A percentile compares a stretch with the other conserved stretches of the same genome.
Conservation (phyloP, 2,797 vertebrate genomes). For the Bryconaethiops microstoma region DNA sequence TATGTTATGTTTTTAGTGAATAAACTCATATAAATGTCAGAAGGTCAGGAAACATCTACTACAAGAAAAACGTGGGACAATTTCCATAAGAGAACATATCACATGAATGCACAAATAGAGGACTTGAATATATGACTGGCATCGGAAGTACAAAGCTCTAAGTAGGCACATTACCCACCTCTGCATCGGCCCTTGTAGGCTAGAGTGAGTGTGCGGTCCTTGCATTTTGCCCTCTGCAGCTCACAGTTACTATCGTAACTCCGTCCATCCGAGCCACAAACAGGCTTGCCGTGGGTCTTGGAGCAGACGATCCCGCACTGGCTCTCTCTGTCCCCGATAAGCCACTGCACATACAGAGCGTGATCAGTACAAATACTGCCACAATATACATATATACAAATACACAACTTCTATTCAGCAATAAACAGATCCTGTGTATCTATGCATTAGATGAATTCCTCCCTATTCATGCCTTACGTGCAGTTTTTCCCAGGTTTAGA, state of each 20-base stretch:
- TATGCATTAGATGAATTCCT: background rate
- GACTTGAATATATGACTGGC: too few species aligned
- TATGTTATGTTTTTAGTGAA: too few species aligned
- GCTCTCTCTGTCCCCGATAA: constrained; percentile 91
- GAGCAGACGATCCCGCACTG: constrained; percentile 89
- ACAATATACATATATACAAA: too few species aligned
- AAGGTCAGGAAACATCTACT: too few species aligned
- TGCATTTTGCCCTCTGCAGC: constrained; percentile 94
- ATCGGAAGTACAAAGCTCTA: too few species aligned
- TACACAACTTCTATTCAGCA: background rate
- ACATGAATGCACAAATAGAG: too few species aligned
- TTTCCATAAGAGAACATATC: too few species aligned
- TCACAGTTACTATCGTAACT: constrained; percentile 94
- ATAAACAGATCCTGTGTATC: background rate
- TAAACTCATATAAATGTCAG: too few species aligned
- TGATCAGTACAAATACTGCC: background rate
- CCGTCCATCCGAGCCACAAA: constrained; percentile 92
- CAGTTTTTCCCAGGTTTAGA: background rate
- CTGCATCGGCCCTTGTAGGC: constrained; percentile 91
- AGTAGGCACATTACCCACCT: constrained; percentile 74
- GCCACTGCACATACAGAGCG: constrained; percentile 80
- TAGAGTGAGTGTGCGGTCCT: constrained; percentile 82
- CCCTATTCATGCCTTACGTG: background rate
- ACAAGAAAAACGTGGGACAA: too few species aligned
- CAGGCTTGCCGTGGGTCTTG: constrained; percentile 84